Percentiles rank a stretch among this genome's conserved stretches.
Conservation (phyloP, 92 coral and sea anemone genomes). For the Phenganax subtilis region DNA sequence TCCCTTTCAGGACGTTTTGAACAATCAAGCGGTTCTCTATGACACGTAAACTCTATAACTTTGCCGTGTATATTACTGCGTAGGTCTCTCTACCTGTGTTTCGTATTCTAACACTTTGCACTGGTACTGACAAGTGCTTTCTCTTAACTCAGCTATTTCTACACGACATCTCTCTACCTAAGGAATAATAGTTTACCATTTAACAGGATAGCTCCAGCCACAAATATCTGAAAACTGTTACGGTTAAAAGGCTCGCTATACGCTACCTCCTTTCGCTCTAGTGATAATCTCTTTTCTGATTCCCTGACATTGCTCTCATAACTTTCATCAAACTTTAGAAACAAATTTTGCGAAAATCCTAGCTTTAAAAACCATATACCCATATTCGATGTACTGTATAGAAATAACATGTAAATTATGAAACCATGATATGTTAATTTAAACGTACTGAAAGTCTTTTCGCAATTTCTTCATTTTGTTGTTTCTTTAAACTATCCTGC, state of each 20-base stretch:
- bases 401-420: too few relatives aligned
- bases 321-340: too few relatives aligned
- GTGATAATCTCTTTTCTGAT: slow-evolving; percentile 23
- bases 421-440: too few relatives aligned
- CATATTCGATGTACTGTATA: too few relatives aligned
- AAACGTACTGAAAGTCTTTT: slow-evolving; percentile 9
- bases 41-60: neutral
- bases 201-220: neutral
- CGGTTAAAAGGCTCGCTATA: neutral
- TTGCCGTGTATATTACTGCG: too few relatives aligned
- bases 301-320: neutral
- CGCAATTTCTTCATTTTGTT: slow-evolving; percentile 4
- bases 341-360: too few relatives aligned
- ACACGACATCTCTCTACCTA: slow-evolving; percentile 64
- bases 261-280: slow-evolving; percentile 25
- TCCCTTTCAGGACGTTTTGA: too few relatives aligned
- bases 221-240: too few relatives aligned
- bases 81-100: slow-evolving; percentile 66
- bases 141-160: slow-evolving; percentile 65
- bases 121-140: slow-evolving; percentile 61
- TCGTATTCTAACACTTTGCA: slow-evolving; percentile 63
- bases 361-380: too few relatives aligned
- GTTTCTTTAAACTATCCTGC: slow-evolving; percentile 22
- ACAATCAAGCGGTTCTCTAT: neutral
- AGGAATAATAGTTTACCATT: neutral